Conservation (phyloP, 2,113 vertebrate genomes). For the Oophaga pumilio region DNA sequence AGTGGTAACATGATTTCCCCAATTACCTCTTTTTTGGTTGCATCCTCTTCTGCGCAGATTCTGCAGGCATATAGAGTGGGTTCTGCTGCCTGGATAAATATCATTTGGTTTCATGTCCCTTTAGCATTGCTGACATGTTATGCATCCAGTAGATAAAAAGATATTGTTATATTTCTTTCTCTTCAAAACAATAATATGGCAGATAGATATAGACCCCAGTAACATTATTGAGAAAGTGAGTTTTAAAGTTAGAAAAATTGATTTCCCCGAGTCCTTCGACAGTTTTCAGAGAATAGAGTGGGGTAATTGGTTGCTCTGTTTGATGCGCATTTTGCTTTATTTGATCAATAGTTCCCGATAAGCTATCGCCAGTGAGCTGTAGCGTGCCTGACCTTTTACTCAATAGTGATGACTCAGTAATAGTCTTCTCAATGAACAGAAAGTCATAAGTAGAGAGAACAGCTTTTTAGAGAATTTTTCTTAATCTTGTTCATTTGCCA, state of each 20-base stretch:
- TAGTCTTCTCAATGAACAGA: constrained; percentile 39
- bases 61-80: too few species aligned
- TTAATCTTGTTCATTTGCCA: background rate
- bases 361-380: background rate
- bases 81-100: background rate
- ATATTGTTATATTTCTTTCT: background rate
- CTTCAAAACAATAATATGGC: constrained; percentile 30
- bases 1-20: too few species aligned
- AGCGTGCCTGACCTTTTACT: constrained; percentile 51
- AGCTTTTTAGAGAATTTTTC: constrained; percentile 21
- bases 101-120: background rate
- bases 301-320: constrained; percentile 21
- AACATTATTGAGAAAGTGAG: constrained; percentile 36
- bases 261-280: constrained; percentile 45
- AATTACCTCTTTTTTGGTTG: too few species aligned
- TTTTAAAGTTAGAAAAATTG: constrained; percentile 53
- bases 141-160: background rate
- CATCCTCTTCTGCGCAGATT: too few species aligned
- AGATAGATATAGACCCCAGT: background rate
- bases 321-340: constrained; percentile 18
- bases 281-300: constrained; percentile 47
- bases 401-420: constrained; percentile 61
- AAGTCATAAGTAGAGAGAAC: constrained; percentile 33
- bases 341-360: constrained; percentile 40
- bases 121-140: background rate